These are phyloP conservation scores for Pyrrhosoma nymphula DNA, from an alignment of 2,888 invertebrate species.

Conservation along the genomic window DNA sequence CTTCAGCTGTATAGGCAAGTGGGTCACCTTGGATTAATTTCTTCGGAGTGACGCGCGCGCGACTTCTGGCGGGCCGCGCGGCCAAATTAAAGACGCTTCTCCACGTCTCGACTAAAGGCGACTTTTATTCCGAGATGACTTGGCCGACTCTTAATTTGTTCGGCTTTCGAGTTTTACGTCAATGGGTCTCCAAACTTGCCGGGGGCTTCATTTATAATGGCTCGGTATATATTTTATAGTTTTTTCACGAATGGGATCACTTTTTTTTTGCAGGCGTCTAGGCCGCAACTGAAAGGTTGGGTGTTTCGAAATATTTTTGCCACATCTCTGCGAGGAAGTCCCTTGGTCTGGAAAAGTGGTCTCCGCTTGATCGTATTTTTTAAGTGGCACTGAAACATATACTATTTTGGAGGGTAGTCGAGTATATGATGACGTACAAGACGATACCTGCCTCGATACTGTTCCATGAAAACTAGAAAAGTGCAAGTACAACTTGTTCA, in stretches of 20 bases:
- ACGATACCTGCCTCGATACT: too few relatives aligned
- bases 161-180: background rate
- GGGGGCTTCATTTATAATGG: background rate
- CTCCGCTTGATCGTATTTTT: too few relatives aligned
- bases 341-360: too few relatives aligned
- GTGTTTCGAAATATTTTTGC: too few relatives aligned
- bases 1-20: background rate
- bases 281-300: too few relatives aligned
- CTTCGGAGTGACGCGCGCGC: background rate
- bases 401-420: too few relatives aligned
- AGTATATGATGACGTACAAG: too few relatives aligned
- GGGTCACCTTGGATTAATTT: background rate
- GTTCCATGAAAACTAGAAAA: too few relatives aligned
- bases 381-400: too few relatives aligned
- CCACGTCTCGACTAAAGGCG: background rate
- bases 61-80: background rate
- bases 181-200: background rate
- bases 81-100: background rate
- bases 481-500: too few relatives aligned
- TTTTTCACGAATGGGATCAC: background rate
- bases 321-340: too few relatives aligned
- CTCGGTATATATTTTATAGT: background rate
- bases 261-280: too few relatives aligned
- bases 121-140: background rate
- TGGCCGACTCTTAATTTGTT: background rate